Evolutionary conservation across 2,797 vertebrate species (phyloP), one percentile per base, ranked within the genome.

Genomic region (Rhinella marina): DNA sequence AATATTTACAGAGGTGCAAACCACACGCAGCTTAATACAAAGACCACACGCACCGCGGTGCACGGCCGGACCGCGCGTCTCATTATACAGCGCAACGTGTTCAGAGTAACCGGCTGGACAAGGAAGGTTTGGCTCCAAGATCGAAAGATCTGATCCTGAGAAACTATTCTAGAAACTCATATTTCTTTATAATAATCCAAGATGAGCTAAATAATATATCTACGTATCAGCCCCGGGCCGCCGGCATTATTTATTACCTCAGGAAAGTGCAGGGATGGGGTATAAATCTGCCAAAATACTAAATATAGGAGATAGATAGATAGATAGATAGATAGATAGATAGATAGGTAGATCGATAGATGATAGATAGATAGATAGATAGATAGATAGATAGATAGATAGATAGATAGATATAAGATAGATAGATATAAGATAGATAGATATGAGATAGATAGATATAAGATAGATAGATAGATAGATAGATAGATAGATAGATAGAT

Each of bases 1-100:
- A 79, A 76, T 76, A 85, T 85, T 75, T 85, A 57, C 70, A 48
- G 54, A 75, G 70, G 54, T 16, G 27, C 48, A 32, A 72, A 73
- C 66, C 52, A 72, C 52, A 77, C 72, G n/a, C 27, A 41, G 17
- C 83, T 27, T 57, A 25, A 29, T 19, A 57, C 54, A 57, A 77
- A 77, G 25, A 79, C 13, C 76, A 17, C 54, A 8, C 14, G 2
- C 14, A 23, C 9, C 6, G 23, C 14, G 57, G 12, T 10, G 1
- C 29, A 21, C 6, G 27, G 54, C n/a, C 7, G 25, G 16, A 3
- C 9, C 50, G 25, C 6, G 1, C 23, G 16, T n/a, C 75, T 77
- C n/a, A 77, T 77, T 77, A 77, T 77, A 54, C 73, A n/a, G 19
- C 10, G 21, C 21, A 76, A 76, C 48, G 48, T 25, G 73, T 14